phyloP scores from a whole-genome alignment of 2,888 invertebrate species.

The Drosophila anceps region DNA sequence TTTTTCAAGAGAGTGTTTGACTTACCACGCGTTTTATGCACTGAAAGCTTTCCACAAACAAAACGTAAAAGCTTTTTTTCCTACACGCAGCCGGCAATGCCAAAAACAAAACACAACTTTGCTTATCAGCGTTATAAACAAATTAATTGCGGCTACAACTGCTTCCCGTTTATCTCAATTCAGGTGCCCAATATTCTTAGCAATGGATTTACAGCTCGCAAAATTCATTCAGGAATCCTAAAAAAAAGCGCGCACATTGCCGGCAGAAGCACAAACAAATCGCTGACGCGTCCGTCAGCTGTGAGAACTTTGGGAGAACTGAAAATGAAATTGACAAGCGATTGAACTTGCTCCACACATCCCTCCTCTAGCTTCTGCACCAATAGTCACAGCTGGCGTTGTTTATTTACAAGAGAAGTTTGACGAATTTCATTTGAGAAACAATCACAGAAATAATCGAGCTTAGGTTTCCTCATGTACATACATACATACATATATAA shows the following conservation, averaged over 20 bases:
- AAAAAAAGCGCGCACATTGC: conserved; percentile 35
- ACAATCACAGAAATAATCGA: no score
- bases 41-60: conserved; percentile 55
- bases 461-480: no score
- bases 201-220: neutral
- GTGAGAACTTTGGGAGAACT: conserved; percentile 61
- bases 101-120: conserved; percentile 30
- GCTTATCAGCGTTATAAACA: conserved; percentile 33
- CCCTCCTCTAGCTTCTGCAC: neutral
- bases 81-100: conserved; percentile 25
- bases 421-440: neutral
- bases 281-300: conserved; percentile 58
- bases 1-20: conserved; percentile 12
- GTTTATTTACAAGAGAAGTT: conserved; percentile 21
- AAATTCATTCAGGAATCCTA: neutral
- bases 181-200: neutral
- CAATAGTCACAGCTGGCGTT: neutral
- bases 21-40: conserved; percentile 59
- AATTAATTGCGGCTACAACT: conserved; percentile 19
- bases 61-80: conserved; percentile 45
- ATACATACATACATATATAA: no score
- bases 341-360: conserved; percentile 13
- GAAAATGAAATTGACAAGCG: conserved; percentile 19
- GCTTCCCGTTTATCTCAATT: conserved; percentile 16
- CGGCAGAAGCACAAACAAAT: conserved; percentile 45